Evolutionary conservation across 2,797 vertebrate species (phyloP), one percentile per base, ranked within the genome.

Genomic region (Trematomus bernacchii): DNA sequence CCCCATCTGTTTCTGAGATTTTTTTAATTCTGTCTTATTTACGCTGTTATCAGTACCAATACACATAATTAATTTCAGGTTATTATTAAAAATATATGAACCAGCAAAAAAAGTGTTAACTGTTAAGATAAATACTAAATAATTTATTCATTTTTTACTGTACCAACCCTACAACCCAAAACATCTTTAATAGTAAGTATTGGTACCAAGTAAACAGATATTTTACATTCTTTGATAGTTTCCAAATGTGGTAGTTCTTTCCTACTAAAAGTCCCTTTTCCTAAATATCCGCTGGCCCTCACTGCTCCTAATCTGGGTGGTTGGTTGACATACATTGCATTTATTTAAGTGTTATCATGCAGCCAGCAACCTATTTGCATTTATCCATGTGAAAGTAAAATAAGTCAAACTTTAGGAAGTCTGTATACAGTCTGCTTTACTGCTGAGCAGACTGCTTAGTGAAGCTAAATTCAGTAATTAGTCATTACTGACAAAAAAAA

Each of bases 401-500:
- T 5, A 57, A 55, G 51, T 68, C 58, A 57, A 23, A 43, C 30
- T 44, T 23, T 43, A 21, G n/a, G n/a, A 18, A n/a, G 11, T 52
- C 44, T 57, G 33, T 53, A 14, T 37, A 18, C 16, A 53, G 47
- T 47, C 40, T 37, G 33, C 0, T 12, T 43, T 30, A 61, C 40
- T 66, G 55, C 23, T 58, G 47, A 58, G 13, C 3, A 43, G 40
- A 61, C 55, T 40, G 53, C 48, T 63, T 59, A 47, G 43, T 72
- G 47, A 21, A 37, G 53, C 69, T 68, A 61, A n/a, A 66, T 62
- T 72, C 48, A 55, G 52, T 66, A 71, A 50, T 68, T 57, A 68
- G 67, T 75, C 71, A 72, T 63, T 30, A 33, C 71, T n/a, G 19
- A 63, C 62, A 54, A 72, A 69, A 61, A 27, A 27, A 33, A 55